Conservation (phyloP, 2,888 invertebrate genomes). For the Phragmatobia fuliginosa region DNA sequence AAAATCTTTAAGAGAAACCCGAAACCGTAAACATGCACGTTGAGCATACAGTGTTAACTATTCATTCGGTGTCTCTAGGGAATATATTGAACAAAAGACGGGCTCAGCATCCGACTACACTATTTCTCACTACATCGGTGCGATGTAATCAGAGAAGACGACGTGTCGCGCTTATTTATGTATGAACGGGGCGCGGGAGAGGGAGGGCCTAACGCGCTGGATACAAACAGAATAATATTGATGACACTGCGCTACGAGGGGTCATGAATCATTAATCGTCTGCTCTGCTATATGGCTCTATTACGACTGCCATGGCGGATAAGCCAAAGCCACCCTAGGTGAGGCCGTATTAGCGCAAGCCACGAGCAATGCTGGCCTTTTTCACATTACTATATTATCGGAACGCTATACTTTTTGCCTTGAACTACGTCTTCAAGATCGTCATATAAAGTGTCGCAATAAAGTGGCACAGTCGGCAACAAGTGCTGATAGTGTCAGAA, state of each 20-base stretch:
- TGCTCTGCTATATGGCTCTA: conserved; percentile 84
- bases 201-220: conserved; percentile 83
- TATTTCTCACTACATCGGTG: conserved; percentile 86
- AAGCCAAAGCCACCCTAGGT: conserved; percentile 83
- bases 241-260: conserved; percentile 86
- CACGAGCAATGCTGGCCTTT: conserved; percentile 62
- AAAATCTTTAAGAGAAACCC: conserved; percentile 84
- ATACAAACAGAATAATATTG: conserved; percentile 87
- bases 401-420: conserved; percentile 26
- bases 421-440: conserved; percentile 11
- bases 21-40: conserved; percentile 84
- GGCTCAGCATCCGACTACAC: conserved; percentile 83
- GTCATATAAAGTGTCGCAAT: neutral
- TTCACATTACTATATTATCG: conserved; percentile 36
- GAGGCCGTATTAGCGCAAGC: conserved; percentile 57
- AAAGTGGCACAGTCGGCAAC: neutral
- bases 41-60: conserved; percentile 82
- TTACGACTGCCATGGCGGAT: conserved; percentile 83
- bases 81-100: conserved; percentile 85
- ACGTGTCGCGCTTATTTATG: conserved; percentile 87
- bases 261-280: conserved; percentile 87
- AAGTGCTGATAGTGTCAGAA: neutral
- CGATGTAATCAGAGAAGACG: conserved; percentile 87
- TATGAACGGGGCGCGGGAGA: conserved; percentile 85
- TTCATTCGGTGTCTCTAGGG: conserved; percentile 81